Percentiles rank a stretch among this genome's conserved stretches.
Evolutionary conservation across 2,113 vertebrate species (phyloP).

Genomic region (Condylura cristata): DNA sequence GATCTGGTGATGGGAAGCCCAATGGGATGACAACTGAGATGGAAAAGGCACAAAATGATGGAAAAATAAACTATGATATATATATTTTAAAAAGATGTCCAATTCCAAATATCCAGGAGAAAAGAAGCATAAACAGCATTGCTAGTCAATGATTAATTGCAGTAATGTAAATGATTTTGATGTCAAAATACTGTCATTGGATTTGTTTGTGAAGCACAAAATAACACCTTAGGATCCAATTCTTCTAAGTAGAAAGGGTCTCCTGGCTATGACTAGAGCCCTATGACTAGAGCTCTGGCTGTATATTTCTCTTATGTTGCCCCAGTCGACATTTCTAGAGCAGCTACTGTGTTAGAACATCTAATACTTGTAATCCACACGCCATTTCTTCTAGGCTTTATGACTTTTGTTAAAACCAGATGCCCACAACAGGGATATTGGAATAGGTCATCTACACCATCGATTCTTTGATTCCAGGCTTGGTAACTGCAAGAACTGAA

Average conservation of each 20-base stretch:
- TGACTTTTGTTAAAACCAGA: conserved; percentile 14
- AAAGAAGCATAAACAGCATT: conserved; percentile 4
- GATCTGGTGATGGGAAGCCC: no score
- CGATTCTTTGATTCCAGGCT: not conserved
- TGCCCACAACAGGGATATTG: not conserved
- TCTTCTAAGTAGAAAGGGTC: not conserved
- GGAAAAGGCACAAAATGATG: no score
- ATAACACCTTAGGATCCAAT: not conserved
- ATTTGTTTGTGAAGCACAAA: conserved; percentile 16
- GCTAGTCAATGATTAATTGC: not conserved
- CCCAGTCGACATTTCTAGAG: not conserved
- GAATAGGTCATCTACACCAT: not conserved
- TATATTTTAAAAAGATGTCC: conserved; percentile 25
- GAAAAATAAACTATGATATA: no score
- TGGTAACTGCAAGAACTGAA: not conserved
- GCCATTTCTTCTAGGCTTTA: not conserved
- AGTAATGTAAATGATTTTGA: conserved; percentile 1
- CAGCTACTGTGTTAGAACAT: not conserved
- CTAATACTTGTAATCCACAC: not conserved
- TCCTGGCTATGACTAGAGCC: not conserved
- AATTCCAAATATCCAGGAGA: not conserved
- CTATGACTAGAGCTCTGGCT: not conserved
- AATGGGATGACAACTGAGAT: no score
- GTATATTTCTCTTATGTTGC: not conserved
- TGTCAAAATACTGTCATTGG: not conserved